Evolutionary conservation across 2,113 vertebrate genomes (phyloP).

Genomic region (Erythrolamprus reginae): DNA sequence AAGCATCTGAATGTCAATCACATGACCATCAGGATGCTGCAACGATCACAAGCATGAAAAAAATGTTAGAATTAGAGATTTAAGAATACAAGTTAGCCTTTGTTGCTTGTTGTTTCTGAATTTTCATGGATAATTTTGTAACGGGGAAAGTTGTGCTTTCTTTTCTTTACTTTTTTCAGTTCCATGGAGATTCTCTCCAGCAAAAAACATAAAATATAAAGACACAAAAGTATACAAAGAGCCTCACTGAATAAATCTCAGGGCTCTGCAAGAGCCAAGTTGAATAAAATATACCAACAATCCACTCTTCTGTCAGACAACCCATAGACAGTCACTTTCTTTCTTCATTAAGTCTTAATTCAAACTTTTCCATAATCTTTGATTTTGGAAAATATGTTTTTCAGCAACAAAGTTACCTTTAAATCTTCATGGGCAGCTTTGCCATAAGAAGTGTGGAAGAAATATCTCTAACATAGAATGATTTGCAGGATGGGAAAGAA

Average conservation of each 20-base stretch:
- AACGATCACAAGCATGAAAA: too few relatives aligned
- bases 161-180: neutral
- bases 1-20: too few relatives aligned
- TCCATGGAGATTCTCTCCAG: neutral
- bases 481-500: constrained; percentile 34
- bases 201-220: neutral
- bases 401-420: constrained; percentile 25
- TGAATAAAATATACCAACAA: neutral
- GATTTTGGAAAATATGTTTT: constrained; percentile 26
- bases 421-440: constrained; percentile 37
- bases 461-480: constrained; percentile 38
- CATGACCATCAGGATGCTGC: too few relatives aligned
- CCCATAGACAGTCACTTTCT: neutral
- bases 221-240: neutral
- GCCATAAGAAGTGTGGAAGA: constrained; percentile 29
- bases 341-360: neutral
- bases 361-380: constrained; percentile 2
- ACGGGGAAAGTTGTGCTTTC: neutral
- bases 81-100: neutral
- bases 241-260: neutral
- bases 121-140: neutral
- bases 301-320: neutral
- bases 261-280: neutral
- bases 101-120: neutral
- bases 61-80: neutral